A percentile compares a stretch with the other conserved stretches of the same genome.
Conservation (phyloP, 1,140 invertebrate species). For the Neuroterus valhalla region DNA sequence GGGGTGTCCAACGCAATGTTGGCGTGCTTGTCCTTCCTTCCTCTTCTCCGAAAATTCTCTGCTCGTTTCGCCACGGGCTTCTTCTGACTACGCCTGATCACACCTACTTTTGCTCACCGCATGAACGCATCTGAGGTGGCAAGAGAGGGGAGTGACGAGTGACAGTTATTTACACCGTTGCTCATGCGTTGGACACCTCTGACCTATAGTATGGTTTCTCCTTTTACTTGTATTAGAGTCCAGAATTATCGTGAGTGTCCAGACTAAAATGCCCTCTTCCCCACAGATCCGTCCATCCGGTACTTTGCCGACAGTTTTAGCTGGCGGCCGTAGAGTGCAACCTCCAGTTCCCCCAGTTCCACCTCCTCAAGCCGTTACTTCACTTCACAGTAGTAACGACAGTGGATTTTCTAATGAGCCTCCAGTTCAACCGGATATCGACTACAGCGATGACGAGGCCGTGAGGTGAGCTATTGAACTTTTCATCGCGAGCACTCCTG, state of each 20-base stretch:
- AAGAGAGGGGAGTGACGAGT: no score
- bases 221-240: background rate
- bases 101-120: no score
- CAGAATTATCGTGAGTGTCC: background rate
- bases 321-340: constrained; percentile 68
- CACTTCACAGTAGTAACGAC: constrained; percentile 92
- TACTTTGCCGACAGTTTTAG: constrained; percentile 69
- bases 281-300: constrained; percentile 72
- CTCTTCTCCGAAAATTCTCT: no score
- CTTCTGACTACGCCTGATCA: no score
- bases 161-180: no score
- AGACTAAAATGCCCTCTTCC: constrained; percentile 25
- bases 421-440: constrained; percentile 90
- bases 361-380: constrained; percentile 78
- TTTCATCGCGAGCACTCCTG: constrained; percentile 1
- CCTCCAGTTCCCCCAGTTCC: constrained; percentile 74
- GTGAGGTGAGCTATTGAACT: constrained; percentile 79
- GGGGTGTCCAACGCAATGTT: no score
- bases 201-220: background rate
- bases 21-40: no score
- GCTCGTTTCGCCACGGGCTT: no score
- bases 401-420: constrained; percentile 93
- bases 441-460: constrained; percentile 92
- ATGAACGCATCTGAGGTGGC: no score
- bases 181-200: no score